Percentiles rank a stretch among this genome's conserved stretches.
Conservation (phyloP, 2,797 vertebrate species). For the Hypotaenidia okinawae region DNA sequence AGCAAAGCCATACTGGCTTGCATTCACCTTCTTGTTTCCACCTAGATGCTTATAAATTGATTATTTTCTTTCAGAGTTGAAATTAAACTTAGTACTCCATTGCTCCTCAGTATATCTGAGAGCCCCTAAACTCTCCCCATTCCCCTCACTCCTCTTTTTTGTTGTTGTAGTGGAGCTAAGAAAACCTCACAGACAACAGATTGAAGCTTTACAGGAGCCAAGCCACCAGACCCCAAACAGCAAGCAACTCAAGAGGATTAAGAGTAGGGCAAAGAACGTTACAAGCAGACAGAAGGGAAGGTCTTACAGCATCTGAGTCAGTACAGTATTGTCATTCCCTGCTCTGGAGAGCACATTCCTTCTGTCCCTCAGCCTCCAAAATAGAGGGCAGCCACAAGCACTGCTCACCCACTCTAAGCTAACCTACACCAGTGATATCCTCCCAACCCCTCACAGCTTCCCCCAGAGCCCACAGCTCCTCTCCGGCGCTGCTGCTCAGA, state of each 20-base stretch:
- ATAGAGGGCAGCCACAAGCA: too few species aligned
- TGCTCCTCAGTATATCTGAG: background rate
- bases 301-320: background rate
- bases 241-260: background rate
- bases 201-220: background rate
- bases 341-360: fast-evolving
- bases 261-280: background rate
- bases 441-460: background rate
- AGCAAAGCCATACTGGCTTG: background rate
- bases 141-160: background rate
- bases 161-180: background rate
- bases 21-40: constrained; percentile 6
- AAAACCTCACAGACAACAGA: background rate
- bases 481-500: background rate
- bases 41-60: constrained; percentile 3
- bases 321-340: too few species aligned
- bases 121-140: background rate
- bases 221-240: fast-evolving
- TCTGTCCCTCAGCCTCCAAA: background rate
- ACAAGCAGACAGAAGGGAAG: background rate
- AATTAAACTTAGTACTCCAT: constrained; percentile 14
- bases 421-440: too few species aligned
- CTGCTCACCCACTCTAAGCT: fast-evolving
- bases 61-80: background rate
- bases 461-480: background rate